Percentiles rank a stretch among this genome's conserved stretches.
Conservation (phyloP, 2,797 vertebrate genomes). For the Enteromius mattozi region DNA sequence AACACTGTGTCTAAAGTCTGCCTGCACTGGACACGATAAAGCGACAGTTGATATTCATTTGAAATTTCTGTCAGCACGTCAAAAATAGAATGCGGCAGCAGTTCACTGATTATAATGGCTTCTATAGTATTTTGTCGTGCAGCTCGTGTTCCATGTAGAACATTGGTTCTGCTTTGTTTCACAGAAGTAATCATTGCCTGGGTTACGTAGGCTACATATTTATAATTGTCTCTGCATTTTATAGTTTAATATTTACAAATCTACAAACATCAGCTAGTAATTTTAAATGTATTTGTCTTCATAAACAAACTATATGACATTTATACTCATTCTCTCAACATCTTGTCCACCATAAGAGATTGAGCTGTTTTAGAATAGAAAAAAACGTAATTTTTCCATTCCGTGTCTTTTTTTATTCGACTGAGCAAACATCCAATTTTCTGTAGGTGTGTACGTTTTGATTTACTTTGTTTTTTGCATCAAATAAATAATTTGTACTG, state of each 20-base stretch:
- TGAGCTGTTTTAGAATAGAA: background rate
- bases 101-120: no score
- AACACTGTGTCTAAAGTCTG: no score
- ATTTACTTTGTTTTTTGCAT: background rate
- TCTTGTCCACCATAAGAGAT: background rate
- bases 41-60: no score
- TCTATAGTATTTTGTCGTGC: no score
- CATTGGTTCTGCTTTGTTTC: no score
- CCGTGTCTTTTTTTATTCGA: background rate
- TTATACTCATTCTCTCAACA: background rate
- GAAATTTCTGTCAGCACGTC: no score
- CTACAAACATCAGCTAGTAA: background rate
- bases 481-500: background rate
- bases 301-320: background rate
- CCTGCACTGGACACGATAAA: no score
- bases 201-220: background rate
- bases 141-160: no score
- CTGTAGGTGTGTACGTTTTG: background rate
- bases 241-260: background rate
- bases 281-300: background rate
- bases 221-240: background rate
- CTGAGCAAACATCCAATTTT: background rate
- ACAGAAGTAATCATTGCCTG: no score
- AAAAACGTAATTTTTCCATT: background rate
- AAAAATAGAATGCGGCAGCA: no score